Base-by-base conservation (phyloP, 1,140 invertebrate genomes). In the Apis mellifera region DNA sequence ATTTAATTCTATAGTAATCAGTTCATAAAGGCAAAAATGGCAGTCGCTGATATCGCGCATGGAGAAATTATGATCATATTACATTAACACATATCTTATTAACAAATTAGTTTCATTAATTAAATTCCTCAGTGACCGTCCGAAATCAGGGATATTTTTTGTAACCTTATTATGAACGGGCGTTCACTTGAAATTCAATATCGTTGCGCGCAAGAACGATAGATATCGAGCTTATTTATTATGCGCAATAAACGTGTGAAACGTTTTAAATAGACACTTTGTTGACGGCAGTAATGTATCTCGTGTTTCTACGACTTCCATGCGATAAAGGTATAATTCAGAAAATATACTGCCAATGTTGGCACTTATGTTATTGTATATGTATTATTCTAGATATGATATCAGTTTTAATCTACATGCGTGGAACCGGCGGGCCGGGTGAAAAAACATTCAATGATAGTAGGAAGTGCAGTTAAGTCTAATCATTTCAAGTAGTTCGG, bases 341-440 rank as follows among this genome's bases (percentile, higher is more conserved):
- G 65, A 80, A 70, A 74, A 26, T 64, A 48, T 84, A 75, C 77
- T 73, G 48, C 83, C 65, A 76, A 21, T n/a, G 48, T 57, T 57
- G 65, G 71, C 70, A 79, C 77, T 80, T 86, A 66, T 23, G 75
- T 74, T 83, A 78, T 80, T 76, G 42, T 66, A 68, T 82, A 78
- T 84, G 62, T 65, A 66, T 86, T 82, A 86, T 65, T 73, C 65
- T 84, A 86, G 65, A 66, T 82, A 73, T 17, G 78, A n/a, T 87
- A 77, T 79, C 73, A 54, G 78, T 83, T 78, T 77, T 84, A 85
- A 87, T 82, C 64, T 87, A 87, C 70, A 78, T 80, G 83, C 79
- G 79, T 88, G 78, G 52, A 88, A 88, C 86, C 86, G 86, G 86
- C 86, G 72, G 86, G 86, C 86, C 86, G 86, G 86, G 17, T 83